Evolutionary conservation across 2,113 vertebrate genomes (phyloP), one percentile per base, ranked within the genome.

Genomic region (Podarcis raffonei): DNA sequence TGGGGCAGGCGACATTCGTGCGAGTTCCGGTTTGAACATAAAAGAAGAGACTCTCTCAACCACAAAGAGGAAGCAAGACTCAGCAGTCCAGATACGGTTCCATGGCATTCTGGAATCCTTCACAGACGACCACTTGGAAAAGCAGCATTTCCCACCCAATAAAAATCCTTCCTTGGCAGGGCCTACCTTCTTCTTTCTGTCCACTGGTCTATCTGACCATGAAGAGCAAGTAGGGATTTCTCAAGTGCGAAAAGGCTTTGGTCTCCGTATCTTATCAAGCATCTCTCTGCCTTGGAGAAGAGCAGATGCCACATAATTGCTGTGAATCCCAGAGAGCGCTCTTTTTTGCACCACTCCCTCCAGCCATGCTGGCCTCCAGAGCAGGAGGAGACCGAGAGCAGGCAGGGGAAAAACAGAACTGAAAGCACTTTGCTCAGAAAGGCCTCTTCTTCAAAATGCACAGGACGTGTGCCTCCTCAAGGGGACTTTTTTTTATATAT

Each of bases 361-460:
- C 15, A 42, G 27, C 42, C 69, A 75, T 35, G 69, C 69, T 66
- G 57, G 74, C 62, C 80, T 83, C 27, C 66, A 30, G 27, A 72
- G 32, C 22, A 18, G 37, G 72, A 83, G 59, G 48, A 77, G 80
- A 42, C 30, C 20, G 57, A 18, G 59, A 35, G 74, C 16, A 62
- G 2, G 15, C 77, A 35, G 68, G 11, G 11, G 23, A 1, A 30
- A 53, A 62, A 57, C 69, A 83, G 87, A 88, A 88, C 71, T 35
- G 81, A 88, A 88, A 88, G 39, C 72, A 27, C 25, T 32, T 37
- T 35, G 71, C 71, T 77, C 71, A 35, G 57, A 88, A 22, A 83
- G 75, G 22, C 13, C 77, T 57, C 78, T 35, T 39, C 12, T 66
- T 37, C 35, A 22, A 20, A 80, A 71, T 1, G 6, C 87, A 83